Conservation (phyloP, 2,888 invertebrate genomes). For the Ischnus inquisitorius region DNA sequence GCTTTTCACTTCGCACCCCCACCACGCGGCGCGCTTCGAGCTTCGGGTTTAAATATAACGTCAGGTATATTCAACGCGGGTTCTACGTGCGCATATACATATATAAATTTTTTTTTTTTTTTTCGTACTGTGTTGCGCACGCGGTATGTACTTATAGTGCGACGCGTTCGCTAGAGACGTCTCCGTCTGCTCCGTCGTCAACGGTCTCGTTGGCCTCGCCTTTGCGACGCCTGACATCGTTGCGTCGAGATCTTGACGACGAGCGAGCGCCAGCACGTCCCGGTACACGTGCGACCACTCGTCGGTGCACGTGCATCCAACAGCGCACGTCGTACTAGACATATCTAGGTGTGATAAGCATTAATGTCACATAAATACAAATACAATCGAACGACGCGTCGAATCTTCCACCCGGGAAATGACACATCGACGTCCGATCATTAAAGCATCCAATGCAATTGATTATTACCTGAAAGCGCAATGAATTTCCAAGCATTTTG, state of each 20-base stretch:
- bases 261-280: constrained; percentile 8
- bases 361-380: constrained; percentile 14
- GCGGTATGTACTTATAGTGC: neutral
- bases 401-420: neutral
- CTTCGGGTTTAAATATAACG: constrained; percentile 75
- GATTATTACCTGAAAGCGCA: too few relatives aligned
- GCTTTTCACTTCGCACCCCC: neutral
- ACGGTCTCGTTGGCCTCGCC: constrained; percentile 48
- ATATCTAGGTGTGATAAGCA: constrained; percentile 48
- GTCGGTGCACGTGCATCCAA: constrained; percentile 46
- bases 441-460: too few relatives aligned
- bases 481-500: too few relatives aligned
- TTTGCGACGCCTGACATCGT: constrained; percentile 45
- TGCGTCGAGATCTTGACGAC: constrained; percentile 49
- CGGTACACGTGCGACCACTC: constrained; percentile 43
- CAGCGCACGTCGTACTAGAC: constrained; percentile 42
- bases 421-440: neutral
- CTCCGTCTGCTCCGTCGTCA: constrained; percentile 33
- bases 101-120: neutral
- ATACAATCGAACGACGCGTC: constrained; percentile 10
- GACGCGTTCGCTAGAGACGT: constrained; percentile 38
- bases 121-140: neutral
- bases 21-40: constrained; percentile 50
- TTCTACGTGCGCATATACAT: constrained; percentile 29
- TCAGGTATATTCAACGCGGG: constrained; percentile 68